A percentile compares a stretch with the other conserved stretches of the same genome.
Conservation (phyloP, 2,888 invertebrate genomes). For the Maniola hyperantus region DNA sequence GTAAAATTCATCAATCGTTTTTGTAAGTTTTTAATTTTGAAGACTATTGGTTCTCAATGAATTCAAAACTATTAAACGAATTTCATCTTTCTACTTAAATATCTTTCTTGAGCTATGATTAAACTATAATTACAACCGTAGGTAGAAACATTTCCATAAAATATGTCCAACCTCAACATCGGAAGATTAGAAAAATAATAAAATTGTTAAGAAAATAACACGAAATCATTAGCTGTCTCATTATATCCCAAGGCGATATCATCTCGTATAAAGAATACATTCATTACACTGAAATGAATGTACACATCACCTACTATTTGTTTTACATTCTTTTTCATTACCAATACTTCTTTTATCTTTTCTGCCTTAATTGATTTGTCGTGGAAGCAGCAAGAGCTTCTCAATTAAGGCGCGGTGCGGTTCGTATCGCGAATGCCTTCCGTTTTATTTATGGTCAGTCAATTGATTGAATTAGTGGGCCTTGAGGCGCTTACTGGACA, state of each 20-base stretch:
- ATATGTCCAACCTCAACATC: neutral
- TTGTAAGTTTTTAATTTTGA: too few species aligned
- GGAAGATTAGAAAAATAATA: neutral
- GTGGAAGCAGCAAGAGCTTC: constrained; percentile 70
- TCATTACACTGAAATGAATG: neutral
- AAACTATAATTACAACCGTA: neutral
- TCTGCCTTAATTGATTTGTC: constrained; percentile 77
- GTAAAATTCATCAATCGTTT: too few species aligned
- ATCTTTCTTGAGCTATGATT: neutral
- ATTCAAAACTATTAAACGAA: neutral
- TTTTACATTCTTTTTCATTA: constrained; percentile 60
- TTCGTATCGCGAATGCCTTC: constrained; percentile 71
- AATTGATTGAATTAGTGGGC: constrained; percentile 81
- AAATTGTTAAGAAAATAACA: neutral
- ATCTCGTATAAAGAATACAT: constrained; percentile 3
- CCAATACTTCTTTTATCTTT: constrained; percentile 70
- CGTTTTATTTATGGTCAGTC: constrained; percentile 75
- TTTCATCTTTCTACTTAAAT: neutral
- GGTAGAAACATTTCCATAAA: neutral
- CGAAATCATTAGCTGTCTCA: neutral
- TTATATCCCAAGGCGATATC: neutral
- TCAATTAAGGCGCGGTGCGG: constrained; percentile 67
- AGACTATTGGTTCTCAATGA: too few species aligned
- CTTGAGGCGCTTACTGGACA: constrained; percentile 68
- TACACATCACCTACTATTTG: neutral